phyloP scores from a whole-genome alignment of 2,888 invertebrate species.

The Orchestes rusci region DNA sequence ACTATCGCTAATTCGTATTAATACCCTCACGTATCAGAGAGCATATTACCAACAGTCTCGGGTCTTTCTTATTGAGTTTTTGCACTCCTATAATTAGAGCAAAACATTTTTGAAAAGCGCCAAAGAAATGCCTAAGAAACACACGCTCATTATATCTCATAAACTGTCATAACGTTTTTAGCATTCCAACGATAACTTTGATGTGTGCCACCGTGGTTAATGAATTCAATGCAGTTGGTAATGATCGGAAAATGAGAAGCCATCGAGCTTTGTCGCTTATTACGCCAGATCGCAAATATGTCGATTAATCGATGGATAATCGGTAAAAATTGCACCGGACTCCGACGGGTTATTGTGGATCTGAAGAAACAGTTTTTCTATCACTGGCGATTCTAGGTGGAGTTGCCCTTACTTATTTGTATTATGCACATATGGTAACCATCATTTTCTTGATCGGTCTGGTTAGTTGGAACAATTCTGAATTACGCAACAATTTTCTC shows the following conservation, averaged over 20 bases:
- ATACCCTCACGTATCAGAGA: conserved; percentile 18
- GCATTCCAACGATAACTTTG: conserved; percentile 16
- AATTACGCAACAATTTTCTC: no score
- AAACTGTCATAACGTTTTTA: conserved; percentile 25
- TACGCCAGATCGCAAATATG: conserved; percentile 21
- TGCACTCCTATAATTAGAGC: conserved; percentile 19
- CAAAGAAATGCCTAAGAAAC: conserved; percentile 22
- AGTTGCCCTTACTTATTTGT: no score
- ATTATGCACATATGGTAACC: no score
- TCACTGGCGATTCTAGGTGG: no score
- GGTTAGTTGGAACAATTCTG: no score
- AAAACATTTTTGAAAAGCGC: conserved; percentile 23
- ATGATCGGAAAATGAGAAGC: conserved; percentile 20
- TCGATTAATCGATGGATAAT: conserved; percentile 19
- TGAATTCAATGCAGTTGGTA: conserved; percentile 22
- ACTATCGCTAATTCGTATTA: conserved; percentile 12
- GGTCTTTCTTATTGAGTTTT: conserved; percentile 15
- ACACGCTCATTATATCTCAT: conserved; percentile 24
- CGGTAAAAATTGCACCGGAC: conserved; percentile 5
- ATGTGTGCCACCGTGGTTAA: conserved; percentile 23
- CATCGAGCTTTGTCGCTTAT: conserved; percentile 17
- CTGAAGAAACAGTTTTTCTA: neutral
- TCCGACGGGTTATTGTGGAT: neutral
- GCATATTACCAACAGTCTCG: conserved; percentile 17
- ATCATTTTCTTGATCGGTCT: no score